phyloP scores from a whole-genome alignment of 1,140 invertebrate species.

The Drosophila murphyi region DNA sequence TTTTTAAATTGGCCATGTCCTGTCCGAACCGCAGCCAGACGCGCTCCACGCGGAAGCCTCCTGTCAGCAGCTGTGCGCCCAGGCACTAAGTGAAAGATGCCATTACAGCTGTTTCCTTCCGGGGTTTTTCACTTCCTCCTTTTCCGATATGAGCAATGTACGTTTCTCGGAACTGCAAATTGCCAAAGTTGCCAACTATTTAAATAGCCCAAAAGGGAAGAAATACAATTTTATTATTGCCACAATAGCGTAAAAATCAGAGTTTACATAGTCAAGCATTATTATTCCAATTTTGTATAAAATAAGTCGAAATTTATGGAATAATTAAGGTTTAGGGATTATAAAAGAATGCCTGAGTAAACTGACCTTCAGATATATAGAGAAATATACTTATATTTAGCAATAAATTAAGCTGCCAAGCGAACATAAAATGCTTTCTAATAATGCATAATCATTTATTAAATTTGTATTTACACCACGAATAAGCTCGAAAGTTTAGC shows the following conservation, averaged over 20 bases:
- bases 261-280: too few species aligned
- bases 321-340: too few species aligned
- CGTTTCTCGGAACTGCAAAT: constrained; percentile 4
- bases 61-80: constrained; percentile 45
- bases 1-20: constrained; percentile 81
- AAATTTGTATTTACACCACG: too few species aligned
- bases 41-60: constrained; percentile 39
- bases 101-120: constrained; percentile 57
- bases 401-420: too few species aligned
- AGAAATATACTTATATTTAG: too few species aligned
- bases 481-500: not conserved
- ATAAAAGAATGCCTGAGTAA: too few species aligned
- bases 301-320: too few species aligned
- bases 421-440: too few species aligned
- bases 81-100: constrained; percentile 59
- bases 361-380: too few species aligned
- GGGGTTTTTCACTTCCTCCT: constrained; percentile 18
- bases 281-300: too few species aligned
- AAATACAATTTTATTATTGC: not conserved
- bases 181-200: not conserved
- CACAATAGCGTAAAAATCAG: too few species aligned
- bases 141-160: constrained; percentile 19
- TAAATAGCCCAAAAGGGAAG: not conserved
- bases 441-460: too few species aligned
- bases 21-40: constrained; percentile 40